Evolutionary conservation across 30 jellyfish, hydroid and myxozoan species (phyloP), one percentile per base, ranked within the genome.

Genomic region (Morbakka virulenta): DNA sequence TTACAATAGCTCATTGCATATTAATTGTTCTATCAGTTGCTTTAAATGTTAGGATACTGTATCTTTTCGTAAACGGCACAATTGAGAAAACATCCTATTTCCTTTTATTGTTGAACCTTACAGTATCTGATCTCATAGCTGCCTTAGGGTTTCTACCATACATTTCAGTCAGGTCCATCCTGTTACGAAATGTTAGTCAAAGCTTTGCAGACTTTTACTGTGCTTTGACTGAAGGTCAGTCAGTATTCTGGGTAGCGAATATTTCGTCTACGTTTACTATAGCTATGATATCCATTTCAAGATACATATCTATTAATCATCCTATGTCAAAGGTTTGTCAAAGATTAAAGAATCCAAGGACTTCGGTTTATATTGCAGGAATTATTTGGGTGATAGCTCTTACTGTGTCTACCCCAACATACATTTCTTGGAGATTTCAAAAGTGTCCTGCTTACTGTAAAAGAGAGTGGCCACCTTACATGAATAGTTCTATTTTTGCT

Each of bases 171-270:
- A 73, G 79, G 23, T 48, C 77, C 34, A 83, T 76, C 28, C 48
- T 77, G 52, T 35, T 89, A 29, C 87, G 95, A 2, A 84, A 94
- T 77, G n/a, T 70, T 34, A 24, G 67, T 4, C 72, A 69, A 20
- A 36, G 23, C 4, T 52, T 69, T 17, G 94, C 95, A 22, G 87
- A 77, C 35, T 30, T 63, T 24, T 31, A 77, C 2, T 89, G 97
- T 62, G 87, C 74, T 3, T 3, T 89, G 3, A 72, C 89, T n/a
- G 93, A 82, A 85, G 97, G 97, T 0, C 89, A 83, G 78, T 64
- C 71, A 68, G 52, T 82, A 61, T 89, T 82, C 64, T 89, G 92
- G 81, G 31, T 84, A 9, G 89, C 83, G 22, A 86, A 95, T 20
- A 47, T 80, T 29, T 95, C 87, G 31, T 76, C 97, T 25, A 21